phyloP scores from a whole-genome alignment of 2,797 vertebrate species.

The Chlorospingus semifuscus region DNA sequence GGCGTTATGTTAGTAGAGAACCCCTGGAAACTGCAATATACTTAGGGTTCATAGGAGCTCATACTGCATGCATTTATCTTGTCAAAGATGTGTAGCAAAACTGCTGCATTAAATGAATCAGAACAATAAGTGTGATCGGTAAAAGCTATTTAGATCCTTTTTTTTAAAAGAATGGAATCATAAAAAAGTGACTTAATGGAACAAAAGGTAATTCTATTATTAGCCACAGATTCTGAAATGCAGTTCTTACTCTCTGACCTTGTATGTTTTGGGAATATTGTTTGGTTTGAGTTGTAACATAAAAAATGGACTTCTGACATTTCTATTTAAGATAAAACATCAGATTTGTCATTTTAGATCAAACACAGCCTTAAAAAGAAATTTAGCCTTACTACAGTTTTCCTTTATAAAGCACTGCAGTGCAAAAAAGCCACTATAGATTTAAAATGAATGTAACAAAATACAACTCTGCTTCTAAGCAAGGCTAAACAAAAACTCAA shows the following conservation, averaged over 20 bases:
- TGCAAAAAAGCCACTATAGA: background rate
- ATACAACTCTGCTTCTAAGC: background rate
- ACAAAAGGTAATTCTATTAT: background rate
- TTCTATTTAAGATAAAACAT: background rate
- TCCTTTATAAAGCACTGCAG: background rate
- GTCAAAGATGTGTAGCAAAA: constrained; percentile 10
- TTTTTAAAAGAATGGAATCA: background rate
- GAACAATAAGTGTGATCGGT: background rate
- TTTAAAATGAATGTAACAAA: background rate
- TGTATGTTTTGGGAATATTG: background rate
- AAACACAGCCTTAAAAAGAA: background rate
- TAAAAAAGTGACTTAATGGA: background rate
- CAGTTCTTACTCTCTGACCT: background rate
- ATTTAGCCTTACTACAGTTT: background rate
- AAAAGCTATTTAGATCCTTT: background rate
- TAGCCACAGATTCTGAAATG: background rate
- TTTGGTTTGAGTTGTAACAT: background rate
- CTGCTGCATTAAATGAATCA: constrained; percentile 9
- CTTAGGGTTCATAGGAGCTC: constrained; percentile 28
- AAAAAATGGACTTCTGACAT: background rate
- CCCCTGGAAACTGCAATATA: background rate
- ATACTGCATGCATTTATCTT: constrained; percentile 21
- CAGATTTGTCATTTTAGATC: background rate
- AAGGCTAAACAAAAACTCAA: background rate
- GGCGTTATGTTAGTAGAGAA: constrained; percentile 67